These are phyloP conservation scores for Coilia nasus DNA, from an alignment of 2,797 vertebrate genomes.

Conservation along the genomic window DNA sequence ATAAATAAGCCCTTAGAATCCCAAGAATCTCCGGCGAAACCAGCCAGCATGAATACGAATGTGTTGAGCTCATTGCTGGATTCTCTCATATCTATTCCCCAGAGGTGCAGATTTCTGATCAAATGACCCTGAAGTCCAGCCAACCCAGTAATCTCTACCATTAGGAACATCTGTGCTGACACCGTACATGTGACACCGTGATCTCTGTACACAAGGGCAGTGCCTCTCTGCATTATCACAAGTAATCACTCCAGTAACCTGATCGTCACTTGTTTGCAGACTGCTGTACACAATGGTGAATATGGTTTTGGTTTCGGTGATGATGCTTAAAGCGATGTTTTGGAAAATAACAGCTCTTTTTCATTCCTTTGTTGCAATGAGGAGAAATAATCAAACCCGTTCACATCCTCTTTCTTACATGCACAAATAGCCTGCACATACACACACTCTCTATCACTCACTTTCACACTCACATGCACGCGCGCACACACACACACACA, in stretches of 20 bases:
- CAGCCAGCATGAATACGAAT: not conserved
- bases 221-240: not conserved
- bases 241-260: conserved; percentile 8
- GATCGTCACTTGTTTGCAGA: not conserved
- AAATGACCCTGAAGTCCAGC: conserved; percentile 55
- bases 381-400: not conserved
- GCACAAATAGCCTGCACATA: conserved; percentile 11
- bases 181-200: not conserved
- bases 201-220: not conserved
- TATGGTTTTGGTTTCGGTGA: not conserved
- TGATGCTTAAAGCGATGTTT: not conserved
- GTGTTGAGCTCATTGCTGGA: not conserved
- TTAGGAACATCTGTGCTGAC: conserved; percentile 14
- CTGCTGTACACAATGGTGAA: not conserved
- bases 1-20: conserved; percentile 34
- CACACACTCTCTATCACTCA: conserved; percentile 38
- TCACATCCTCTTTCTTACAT: not conserved
- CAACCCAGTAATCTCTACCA: conserved; percentile 10
- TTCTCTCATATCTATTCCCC: conserved; percentile 47
- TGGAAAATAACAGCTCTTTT: not conserved
- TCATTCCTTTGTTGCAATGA: not conserved
- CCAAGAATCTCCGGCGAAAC: conserved; percentile 4
- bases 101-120: conserved; percentile 41
- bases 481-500: conserved; percentile 48
- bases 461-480: conserved; percentile 26